Conservation (phyloP, 1,140 invertebrate genomes). For the Drosophila pandora region DNA sequence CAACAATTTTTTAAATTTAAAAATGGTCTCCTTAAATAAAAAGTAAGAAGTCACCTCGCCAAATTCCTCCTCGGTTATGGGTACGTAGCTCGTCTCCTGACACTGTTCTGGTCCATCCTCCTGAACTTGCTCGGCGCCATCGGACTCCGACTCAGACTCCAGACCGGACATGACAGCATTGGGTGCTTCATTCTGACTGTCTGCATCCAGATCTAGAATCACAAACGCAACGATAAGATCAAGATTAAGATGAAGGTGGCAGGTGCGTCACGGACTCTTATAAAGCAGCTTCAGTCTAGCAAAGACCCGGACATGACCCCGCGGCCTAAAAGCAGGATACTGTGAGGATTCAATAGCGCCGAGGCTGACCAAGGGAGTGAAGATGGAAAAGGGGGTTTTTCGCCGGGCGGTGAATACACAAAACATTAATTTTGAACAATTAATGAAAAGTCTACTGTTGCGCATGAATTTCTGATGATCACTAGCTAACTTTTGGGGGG, state of each 20-base stretch:
- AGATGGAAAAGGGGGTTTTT: background rate
- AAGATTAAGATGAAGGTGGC: background rate
- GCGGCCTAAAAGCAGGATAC: conserved; percentile 7
- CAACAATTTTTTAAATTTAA: background rate
- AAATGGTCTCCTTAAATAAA: background rate
- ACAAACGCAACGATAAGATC: conserved; percentile 15
- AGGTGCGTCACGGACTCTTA: conserved; percentile 11
- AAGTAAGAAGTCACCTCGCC: conserved; percentile 85
- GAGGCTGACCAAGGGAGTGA: conserved; percentile 8
- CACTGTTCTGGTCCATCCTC: conserved; percentile 71
- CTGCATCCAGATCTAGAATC: conserved; percentile 75
- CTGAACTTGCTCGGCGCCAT: conserved; percentile 50
- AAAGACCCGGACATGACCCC: background rate
- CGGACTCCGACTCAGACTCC: conserved; percentile 78
- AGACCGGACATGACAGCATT: conserved; percentile 71
- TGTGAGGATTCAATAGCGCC: background rate
- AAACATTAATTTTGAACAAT: conserved; percentile 56
- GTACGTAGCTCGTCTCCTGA: conserved; percentile 87
- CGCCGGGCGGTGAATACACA: background rate
- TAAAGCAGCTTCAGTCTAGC: conserved; percentile 15
- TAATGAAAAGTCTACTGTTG: conserved; percentile 31
- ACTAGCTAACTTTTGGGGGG: conserved; percentile 5
- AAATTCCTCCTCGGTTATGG: conserved; percentile 88
- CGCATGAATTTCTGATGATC: conserved; percentile 1
- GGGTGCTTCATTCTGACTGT: conserved; percentile 80